phyloP scores from a whole-genome alignment of 2,797 vertebrate genomes.

The Malurus splendens region DNA sequence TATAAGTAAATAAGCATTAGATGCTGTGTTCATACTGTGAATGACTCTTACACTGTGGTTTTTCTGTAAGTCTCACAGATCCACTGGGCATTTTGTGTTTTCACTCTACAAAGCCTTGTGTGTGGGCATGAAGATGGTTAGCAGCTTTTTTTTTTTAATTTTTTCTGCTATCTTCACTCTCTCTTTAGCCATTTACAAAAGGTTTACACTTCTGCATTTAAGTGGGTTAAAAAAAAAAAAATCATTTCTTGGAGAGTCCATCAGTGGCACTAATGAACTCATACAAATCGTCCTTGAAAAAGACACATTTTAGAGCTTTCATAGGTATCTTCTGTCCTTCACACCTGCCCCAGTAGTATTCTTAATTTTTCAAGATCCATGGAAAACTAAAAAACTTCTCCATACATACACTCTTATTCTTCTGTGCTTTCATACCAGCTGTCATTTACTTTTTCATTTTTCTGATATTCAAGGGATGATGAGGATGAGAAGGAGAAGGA shows the following conservation, averaged over 20 bases:
- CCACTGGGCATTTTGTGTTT: neutral
- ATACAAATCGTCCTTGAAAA: neutral
- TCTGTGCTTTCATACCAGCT: neutral
- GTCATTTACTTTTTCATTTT: neutral
- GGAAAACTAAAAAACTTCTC: neutral
- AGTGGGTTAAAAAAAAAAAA: neutral
- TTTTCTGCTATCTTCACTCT: neutral
- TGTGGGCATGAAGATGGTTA: neutral
- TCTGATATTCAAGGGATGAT: neutral
- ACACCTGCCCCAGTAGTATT: rapidly evolving
- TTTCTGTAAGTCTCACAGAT: neutral
- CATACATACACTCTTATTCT: neutral
- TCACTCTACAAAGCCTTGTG: neutral
- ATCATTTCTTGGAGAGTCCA: rapidly evolving
- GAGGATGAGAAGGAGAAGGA: neutral
- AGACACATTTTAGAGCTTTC: neutral
- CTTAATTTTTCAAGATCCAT: neutral
- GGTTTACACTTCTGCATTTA: neutral
- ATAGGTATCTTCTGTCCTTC: neutral
- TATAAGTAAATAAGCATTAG: neutral
- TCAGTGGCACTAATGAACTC: neutral
- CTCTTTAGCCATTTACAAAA: neutral
- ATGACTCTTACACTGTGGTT: neutral
- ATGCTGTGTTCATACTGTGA: neutral
- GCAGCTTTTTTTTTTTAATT: neutral